Base-by-base conservation (phyloP, 2,113 vertebrate species). In the Psittacara wagleri region DNA sequence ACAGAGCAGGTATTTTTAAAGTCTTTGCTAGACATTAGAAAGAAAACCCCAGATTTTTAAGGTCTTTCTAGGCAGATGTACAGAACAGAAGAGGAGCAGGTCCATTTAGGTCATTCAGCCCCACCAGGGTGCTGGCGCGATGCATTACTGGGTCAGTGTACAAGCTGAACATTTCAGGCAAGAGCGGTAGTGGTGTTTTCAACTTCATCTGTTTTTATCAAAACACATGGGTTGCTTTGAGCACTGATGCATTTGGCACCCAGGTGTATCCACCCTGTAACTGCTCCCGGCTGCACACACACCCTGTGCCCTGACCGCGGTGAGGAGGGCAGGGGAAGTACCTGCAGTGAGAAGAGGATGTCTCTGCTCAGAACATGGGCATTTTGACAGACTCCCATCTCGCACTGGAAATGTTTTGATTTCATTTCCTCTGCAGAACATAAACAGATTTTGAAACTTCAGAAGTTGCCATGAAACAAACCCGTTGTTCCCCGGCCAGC, bases 361-460 rank as follows among this genome's bases (percentile, higher is more conserved):
- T 52, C 9, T 9, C 62, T 52, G 48, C 54, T 43, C 77, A 62
- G 54, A 92, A 89, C 64, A 51, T 3, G 64, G 70, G 76, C 81
- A 6, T 87, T 82, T 64, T 84, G 83, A 94, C 86, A 73, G 66
- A 33, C 52, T 57, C 63, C 48, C 62, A 23, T 76, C 78, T 95
- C 81, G 14, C 41, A 46, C 39, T 37, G 52, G 74, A 88, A 79
- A 86, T 94, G 83, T 93, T 96, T 94, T 92, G 69, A 91, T 95
- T 96, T 79, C 3, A 4, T 75, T 95, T 96, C 96, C 96, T 79
- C 66, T 93, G 48, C 59, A 68, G 88, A 94, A 82, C 52, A 66
- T 72, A 96, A 96, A 96, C 96, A 95, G 83, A 87, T 94, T 94
- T 87, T 89, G 94, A 94, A 96, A 96, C 70, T 70, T 91, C 92